Base-by-base conservation (phyloP, 2,888 invertebrate genomes). In the Limnephilus rhombicus region DNA sequence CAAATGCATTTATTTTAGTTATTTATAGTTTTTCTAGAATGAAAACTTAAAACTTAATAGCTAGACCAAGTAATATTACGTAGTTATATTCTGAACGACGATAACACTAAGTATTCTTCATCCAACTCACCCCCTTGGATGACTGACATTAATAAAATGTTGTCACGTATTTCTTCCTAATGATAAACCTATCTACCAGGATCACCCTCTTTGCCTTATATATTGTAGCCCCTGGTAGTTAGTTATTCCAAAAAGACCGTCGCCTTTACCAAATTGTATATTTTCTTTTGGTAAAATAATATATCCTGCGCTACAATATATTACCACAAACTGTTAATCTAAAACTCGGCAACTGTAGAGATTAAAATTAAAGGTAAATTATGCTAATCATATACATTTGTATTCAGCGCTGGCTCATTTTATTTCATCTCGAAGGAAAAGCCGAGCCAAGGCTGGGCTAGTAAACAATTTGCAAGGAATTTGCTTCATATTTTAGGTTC, bases 311-410 rank as follows among this genome's bases (percentile, higher is more conserved):
- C 83, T 31, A 49, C 18, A 89, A 89, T 89, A 80, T 89, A 80
- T 80, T 37, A 89, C 88, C 88, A 34, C 88, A 89, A 89, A 89
- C 88, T 80, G 88, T 89, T 89, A 89, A 89, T 89, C 80, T 89
- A 89, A 89, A 31, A 80, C 88, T 80, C 88, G 68, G 88, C 88
- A 80, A 89, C 88, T 89, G 88, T 80, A 41, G 88, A 89, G 88
- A 89, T 89, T 89, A 80, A 89, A 89, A 89, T 89, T 89, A 89
- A 89, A 89, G 88, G 88, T 89, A 89, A 89, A 80, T 89, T 89
- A 89, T 89, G 88, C 37, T 34, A 89, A 89, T 89, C 80, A 13
- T 34, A 37, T 80, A 89, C 88, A 89, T 89, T 89, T 89, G 88
- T 89, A 89, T 89, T 89, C 88, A 34, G 80, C 34, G 68, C 34